Base-by-base conservation (phyloP, 2,113 vertebrate species). In the Asarcornis scutulata region DNA sequence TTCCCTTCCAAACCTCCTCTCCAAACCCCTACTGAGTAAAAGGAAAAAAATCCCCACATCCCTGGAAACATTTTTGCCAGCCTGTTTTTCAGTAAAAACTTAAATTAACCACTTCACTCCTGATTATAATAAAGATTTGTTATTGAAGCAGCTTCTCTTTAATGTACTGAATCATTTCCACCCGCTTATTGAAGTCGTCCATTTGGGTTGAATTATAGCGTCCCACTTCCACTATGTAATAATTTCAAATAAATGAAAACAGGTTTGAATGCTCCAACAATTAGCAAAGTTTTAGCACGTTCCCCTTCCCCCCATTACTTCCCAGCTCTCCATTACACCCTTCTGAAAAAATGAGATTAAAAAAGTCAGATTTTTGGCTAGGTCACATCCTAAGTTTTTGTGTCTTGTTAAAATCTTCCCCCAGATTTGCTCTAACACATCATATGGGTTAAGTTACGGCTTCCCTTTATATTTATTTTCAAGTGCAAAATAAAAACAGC, bases 1-100 rank as follows among this genome's bases (percentile, higher is more conserved):
- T 98, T 99, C 98, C 98, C 98, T 98, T 99, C 98, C 98, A 99
- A 99, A 98, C 98, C 98, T 98, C 98, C 98, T 98, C 98, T 98
- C 98, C 97, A 98, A 98, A 96, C 97, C 98, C 98, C 98, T 98
- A 98, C 97, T 94, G 98, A 98, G 98, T 96, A 95, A 95, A 97
- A 97, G 88, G 82, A 95, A 96, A 97, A 96, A 97, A 98, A 97
- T 97, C 97, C 94, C 97, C 97, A 97, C 88, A 89, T 97, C 97
- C 97, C 97, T 98, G 97, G 95, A 98, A 98, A 97, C 96, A 97
- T 96, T 98, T 98, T 96, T 98, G 97, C 96, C 95, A 97, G 96
- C 96, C 97, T 97, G 93, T 95, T 97, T 98, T 97, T 97, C 75
- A 96, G 96, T 95, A 91, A 96, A 97, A 97, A 97, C 95, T 96